Percentiles rank a stretch among this genome's conserved stretches.
Conservation (phyloP, 2,888 invertebrate genomes). For the Thera britannica region DNA sequence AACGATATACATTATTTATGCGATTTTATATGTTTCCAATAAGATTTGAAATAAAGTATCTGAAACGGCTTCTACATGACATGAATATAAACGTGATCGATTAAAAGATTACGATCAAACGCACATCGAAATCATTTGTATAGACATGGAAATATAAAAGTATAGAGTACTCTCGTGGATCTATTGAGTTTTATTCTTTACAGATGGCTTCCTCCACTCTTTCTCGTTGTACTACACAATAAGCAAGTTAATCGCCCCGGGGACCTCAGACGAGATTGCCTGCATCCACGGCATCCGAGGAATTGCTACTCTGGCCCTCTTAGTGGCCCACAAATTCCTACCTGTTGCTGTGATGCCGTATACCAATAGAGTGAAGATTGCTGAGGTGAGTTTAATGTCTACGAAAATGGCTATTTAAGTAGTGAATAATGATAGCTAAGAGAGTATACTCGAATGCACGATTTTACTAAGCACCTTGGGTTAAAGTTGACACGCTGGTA, state of each 20-base stretch:
- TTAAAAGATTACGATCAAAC: conserved; percentile 3
- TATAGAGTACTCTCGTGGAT: neutral
- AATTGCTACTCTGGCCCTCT: conserved; percentile 86
- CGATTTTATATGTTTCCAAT: no score
- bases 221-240: conserved; percentile 89
- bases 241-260: conserved; percentile 82
- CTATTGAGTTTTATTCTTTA: conserved; percentile 17
- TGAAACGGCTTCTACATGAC: no score
- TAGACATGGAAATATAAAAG: no score
- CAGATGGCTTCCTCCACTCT: conserved; percentile 75
- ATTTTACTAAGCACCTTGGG: neutral
- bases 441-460: conserved; percentile 1
- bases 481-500: no score
- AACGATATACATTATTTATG: neutral
- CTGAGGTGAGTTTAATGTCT: conserved; percentile 76
- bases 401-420: neutral
- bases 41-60: no score
- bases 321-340: conserved; percentile 88
- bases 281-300: conserved; percentile 89
- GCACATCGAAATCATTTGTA: neutral
- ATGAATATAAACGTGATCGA: neutral
- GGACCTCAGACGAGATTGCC: conserved; percentile 83
- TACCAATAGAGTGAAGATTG: conserved; percentile 85
- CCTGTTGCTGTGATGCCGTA: conserved; percentile 86
- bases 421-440: neutral